A percentile compares a stretch with the other conserved stretches of the same genome.
Evolutionary conservation across 2,797 vertebrate genomes (phyloP).

Genomic region (Cuculus canorus): DNA sequence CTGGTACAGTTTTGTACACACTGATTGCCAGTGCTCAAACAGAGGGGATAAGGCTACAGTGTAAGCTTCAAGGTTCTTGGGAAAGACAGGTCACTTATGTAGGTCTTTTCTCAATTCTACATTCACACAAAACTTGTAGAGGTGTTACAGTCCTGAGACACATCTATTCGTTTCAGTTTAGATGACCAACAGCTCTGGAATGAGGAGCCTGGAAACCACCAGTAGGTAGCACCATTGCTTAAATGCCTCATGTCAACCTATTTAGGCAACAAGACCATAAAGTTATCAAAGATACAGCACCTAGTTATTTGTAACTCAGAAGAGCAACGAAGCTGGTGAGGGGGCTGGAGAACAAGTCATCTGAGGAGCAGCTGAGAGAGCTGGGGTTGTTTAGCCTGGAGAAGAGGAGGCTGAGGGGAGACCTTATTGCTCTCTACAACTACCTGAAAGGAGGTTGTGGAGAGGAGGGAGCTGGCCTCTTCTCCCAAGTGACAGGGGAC

Average conservation of each 20-base stretch:
- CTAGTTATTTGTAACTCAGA: no score
- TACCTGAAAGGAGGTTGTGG: no score
- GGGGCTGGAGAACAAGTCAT: no score
- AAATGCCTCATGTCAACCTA: neutral
- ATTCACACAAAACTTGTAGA: neutral
- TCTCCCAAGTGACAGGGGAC: no score
- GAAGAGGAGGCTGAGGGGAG: no score
- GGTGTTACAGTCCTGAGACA: neutral
- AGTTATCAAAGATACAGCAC: neutral
- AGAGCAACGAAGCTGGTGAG: no score
- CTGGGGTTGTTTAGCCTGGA: no score
- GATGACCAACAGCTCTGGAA: neutral
- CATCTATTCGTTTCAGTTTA: neutral
- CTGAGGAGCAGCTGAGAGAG: no score
- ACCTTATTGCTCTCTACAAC: no score
- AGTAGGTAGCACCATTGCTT: neutral
- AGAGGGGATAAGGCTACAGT: neutral
- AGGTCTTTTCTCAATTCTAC: neutral
- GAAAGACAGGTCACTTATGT: neutral
- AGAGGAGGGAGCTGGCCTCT: no score
- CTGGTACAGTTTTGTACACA: neutral
- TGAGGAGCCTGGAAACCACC: neutral
- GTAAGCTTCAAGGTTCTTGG: neutral
- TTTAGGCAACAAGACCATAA: neutral
- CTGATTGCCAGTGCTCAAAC: neutral